phyloP scores from a whole-genome alignment of 2,797 vertebrate species.

The Australoheros facetus region DNA sequence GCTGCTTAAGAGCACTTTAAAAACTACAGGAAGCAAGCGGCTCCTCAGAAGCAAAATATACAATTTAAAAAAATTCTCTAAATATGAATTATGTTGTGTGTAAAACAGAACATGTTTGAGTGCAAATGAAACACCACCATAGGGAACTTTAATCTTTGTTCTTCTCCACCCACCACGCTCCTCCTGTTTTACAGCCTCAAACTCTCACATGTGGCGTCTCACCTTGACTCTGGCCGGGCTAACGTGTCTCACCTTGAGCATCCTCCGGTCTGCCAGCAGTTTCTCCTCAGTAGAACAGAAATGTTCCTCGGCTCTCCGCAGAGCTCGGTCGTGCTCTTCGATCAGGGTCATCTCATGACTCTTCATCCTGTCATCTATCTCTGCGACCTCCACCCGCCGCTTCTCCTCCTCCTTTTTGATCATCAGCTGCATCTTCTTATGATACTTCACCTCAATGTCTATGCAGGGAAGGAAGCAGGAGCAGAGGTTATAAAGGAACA shows the following conservation, averaged over 20 bases:
- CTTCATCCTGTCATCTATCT: conserved; percentile 8
- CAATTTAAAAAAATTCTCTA: not conserved
- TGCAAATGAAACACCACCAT: no score
- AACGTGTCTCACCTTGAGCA: conserved; percentile 37
- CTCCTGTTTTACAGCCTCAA: not conserved
- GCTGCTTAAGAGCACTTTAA: not conserved
- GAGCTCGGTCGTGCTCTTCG: not conserved
- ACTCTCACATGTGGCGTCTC: not conserved
- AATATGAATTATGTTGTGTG: not conserved
- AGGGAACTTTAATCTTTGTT: not conserved
- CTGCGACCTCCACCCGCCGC: not conserved
- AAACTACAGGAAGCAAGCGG: not conserved
- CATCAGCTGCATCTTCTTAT: not conserved
- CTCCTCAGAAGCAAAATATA: no score
- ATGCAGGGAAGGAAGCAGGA: not conserved
- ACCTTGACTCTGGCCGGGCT: not conserved
- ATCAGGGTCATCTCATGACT: not conserved
- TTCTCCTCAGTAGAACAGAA: not conserved
- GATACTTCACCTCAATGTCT: conserved; percentile 38
- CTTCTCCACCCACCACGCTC: not conserved
- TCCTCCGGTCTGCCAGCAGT: not conserved
- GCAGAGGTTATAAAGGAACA: no score
- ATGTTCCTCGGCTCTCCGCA: conserved; percentile 17
- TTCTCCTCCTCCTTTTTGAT: not conserved
- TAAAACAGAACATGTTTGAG: not conserved